phyloP scores from a whole-genome alignment of 2,888 invertebrate genomes.

The Diogma glabrata region DNA sequence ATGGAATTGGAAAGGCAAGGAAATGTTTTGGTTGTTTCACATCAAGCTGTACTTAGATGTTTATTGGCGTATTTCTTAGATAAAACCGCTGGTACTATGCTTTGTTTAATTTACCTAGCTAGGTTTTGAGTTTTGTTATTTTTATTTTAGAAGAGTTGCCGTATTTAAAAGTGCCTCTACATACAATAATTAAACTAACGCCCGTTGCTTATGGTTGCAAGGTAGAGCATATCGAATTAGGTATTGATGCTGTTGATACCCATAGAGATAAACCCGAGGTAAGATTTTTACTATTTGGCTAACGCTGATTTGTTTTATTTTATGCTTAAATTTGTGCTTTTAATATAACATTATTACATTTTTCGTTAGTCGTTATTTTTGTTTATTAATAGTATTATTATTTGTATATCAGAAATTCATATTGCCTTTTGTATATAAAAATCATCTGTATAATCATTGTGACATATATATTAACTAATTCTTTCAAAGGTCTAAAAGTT shows the following conservation, averaged over 20 bases:
- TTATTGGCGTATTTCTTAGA: conserved; percentile 96
- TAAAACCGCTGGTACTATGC: conserved; percentile 78
- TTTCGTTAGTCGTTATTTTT: no score
- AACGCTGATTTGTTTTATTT: neutral
- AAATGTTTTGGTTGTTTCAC: conserved; percentile 90
- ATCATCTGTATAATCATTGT: neutral
- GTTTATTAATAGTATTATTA: no score
- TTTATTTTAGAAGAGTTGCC: conserved; percentile 66
- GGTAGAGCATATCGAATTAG: conserved; percentile 84
- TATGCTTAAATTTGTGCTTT: neutral
- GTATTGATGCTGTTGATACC: conserved; percentile 91
- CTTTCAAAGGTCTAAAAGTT: no score
- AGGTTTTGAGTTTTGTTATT: conserved; percentile 6
- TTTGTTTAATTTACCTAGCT: neutral
- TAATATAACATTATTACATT: neutral
- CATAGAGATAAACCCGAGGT: conserved; percentile 86
- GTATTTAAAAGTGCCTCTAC: conserved; percentile 81
- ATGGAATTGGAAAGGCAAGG: conserved; percentile 98
- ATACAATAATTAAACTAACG: conserved; percentile 93
- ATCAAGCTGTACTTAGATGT: conserved; percentile 93
- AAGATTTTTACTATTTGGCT: conserved; percentile 25
- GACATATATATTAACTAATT: no score
- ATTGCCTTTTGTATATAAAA: neutral
- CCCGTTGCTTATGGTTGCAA: conserved; percentile 98
- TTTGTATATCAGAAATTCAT: neutral